A percentile compares a stretch with the other conserved stretches of the same genome.
phyloP scores from a whole-genome alignment of 2,113 vertebrate species.

The Hypomesus transpacificus region DNA sequence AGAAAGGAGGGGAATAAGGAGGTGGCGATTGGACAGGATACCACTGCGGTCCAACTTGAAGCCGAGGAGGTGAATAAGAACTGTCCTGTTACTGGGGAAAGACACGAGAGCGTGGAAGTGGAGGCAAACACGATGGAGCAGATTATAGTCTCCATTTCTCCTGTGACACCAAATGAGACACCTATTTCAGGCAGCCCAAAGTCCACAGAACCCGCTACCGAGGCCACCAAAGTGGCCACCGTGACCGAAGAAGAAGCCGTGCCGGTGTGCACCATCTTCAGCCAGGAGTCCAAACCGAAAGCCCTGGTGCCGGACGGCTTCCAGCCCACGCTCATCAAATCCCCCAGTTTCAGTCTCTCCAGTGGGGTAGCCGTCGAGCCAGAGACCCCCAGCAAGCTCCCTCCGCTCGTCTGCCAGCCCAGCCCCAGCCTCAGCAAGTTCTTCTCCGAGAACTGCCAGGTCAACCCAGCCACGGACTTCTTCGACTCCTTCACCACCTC shows the following conservation, averaged over 20 bases:
- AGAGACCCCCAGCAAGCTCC: constrained; percentile 74
- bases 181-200: constrained; percentile 25
- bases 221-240: constrained; percentile 13
- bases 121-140: constrained; percentile 6
- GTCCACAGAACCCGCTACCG: constrained; percentile 16
- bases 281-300: constrained; percentile 70
- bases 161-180: constrained; percentile 23
- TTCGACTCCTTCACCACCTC: constrained; percentile 93
- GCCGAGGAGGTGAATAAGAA: constrained; percentile 16
- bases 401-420: constrained; percentile 84
- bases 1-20: constrained; percentile 33
- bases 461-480: constrained; percentile 87
- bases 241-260: constrained; percentile 67
- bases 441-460: constrained; percentile 79
- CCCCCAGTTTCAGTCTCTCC: constrained; percentile 85
- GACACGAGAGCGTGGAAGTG: constrained; percentile 35
- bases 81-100: constrained; percentile 31
- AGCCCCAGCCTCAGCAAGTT: constrained; percentile 98
- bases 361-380: constrained; percentile 49
- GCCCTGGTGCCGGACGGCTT: constrained; percentile 84
- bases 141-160: constrained; percentile 10
- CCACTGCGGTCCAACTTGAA: constrained; percentile 1
- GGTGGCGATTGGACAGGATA: not conserved
- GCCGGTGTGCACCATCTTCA: constrained; percentile 95
- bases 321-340: constrained; percentile 93